Conservation (phyloP, 2,888 invertebrate genomes). For the Serripes groenlandicus region DNA sequence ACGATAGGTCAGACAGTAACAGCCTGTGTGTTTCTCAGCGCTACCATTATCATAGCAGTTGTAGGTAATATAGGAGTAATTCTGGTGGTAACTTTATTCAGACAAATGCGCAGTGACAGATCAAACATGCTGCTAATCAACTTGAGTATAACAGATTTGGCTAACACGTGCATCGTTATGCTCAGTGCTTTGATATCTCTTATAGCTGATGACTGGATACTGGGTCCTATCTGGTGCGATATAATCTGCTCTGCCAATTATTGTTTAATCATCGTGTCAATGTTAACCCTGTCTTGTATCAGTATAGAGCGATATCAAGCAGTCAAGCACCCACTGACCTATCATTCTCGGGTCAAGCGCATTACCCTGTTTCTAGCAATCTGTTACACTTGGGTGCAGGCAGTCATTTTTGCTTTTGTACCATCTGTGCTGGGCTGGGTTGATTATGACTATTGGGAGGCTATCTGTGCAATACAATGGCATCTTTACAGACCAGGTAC, state of each 20-base stretch:
- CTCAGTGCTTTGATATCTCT: constrained; percentile 73
- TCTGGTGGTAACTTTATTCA: constrained; percentile 67
- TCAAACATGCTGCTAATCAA: constrained; percentile 83
- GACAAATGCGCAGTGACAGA: constrained; percentile 72
- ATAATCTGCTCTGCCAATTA: constrained; percentile 84
- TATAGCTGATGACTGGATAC: constrained; percentile 71
- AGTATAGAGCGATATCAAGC: constrained; percentile 84
- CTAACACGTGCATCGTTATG: constrained; percentile 80
- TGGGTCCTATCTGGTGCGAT: constrained; percentile 73
- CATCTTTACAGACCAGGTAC: constrained; percentile 69
- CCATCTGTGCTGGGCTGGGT: constrained; percentile 81
- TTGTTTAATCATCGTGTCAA: constrained; percentile 85
- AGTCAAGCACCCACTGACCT: constrained; percentile 79
- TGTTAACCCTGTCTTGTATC: constrained; percentile 84
- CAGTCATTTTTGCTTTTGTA: constrained; percentile 77
- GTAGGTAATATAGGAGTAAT: constrained; percentile 81
- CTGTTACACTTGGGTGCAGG: constrained; percentile 82
- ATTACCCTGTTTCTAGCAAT: constrained; percentile 67
- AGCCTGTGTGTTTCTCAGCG: constrained; percentile 65
- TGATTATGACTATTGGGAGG: constrained; percentile 85
- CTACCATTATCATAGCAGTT: constrained; percentile 72
- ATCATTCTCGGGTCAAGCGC: constrained; percentile 72
- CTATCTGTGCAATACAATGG: constrained; percentile 85
- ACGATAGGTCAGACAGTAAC: constrained; percentile 28
- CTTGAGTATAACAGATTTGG: constrained; percentile 80